These are phyloP conservation scores for Protobothrops mucrosquamatus DNA, from an alignment of 2,113 vertebrate species.

Conservation along the genomic window DNA sequence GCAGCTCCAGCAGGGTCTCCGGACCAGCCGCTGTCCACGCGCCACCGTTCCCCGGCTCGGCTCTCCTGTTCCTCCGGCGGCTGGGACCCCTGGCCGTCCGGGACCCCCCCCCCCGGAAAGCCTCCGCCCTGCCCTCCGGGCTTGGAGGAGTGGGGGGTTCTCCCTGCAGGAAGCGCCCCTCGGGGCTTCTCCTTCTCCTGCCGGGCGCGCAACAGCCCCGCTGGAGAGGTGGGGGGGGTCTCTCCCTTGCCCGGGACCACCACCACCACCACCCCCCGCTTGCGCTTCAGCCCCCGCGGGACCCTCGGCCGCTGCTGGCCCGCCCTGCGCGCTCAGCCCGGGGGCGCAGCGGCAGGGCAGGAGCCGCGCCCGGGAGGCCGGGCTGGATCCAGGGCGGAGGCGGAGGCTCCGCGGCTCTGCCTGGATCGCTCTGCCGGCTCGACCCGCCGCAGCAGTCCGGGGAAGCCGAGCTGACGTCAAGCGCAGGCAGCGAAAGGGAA, in stretches of 20 bases:
- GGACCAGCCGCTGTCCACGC: no score
- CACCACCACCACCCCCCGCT: no score
- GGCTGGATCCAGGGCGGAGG: neutral
- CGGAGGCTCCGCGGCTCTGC: neutral
- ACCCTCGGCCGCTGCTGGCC: neutral
- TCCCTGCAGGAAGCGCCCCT: neutral
- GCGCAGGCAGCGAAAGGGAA: constrained; percentile 19
- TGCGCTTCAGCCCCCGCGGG: neutral
- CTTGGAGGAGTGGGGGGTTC: no score
- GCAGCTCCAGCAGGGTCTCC: no score
- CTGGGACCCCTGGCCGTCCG: neutral
- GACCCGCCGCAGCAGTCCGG: constrained; percentile 37
- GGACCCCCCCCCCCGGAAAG: accelerated
- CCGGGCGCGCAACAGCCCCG: no score
- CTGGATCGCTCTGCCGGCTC: neutral
- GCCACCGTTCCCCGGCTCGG: no score
- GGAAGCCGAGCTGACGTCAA: constrained; percentile 68
- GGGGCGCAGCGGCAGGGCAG: neutral
- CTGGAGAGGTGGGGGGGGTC: no score
- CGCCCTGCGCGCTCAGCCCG: neutral
- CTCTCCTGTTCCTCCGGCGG: accelerated
- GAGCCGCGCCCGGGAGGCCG: constrained; percentile 5
- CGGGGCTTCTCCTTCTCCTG: neutral
- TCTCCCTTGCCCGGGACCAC: no score
- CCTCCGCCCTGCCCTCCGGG: neutral